These are phyloP conservation scores for Saguinus imperator DNA, from an alignment of 2,113 vertebrate genomes.

Conservation along the genomic window DNA sequence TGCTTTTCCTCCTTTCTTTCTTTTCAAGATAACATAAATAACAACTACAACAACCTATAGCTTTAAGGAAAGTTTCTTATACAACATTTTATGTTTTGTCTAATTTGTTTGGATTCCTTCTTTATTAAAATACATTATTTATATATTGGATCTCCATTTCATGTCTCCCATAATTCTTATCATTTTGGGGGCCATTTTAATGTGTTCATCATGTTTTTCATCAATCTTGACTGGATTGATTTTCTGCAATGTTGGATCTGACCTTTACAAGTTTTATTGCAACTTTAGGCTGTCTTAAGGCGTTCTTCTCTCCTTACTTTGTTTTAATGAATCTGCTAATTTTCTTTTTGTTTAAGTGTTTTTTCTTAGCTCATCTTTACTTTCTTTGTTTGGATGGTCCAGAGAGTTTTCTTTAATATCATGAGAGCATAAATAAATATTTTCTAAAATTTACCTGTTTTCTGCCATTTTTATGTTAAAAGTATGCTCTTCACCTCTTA, in stretches of 20 bases:
- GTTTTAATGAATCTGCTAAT: not conserved
- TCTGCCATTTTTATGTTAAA: not conserved
- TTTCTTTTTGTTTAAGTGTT: not conserved
- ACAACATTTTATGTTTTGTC: not conserved
- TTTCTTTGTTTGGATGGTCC: not conserved
- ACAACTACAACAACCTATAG: not conserved
- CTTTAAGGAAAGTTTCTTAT: not conserved
- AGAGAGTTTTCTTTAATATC: slow-evolving; percentile 30
- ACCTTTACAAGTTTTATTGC: not conserved
- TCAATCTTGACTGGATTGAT: not conserved
- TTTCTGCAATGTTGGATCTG: not conserved
- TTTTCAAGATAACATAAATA: not conserved
- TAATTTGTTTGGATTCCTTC: slow-evolving; percentile 17
- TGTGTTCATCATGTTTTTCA: not conserved
- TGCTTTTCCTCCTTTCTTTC: not conserved
- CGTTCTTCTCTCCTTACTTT: not conserved
- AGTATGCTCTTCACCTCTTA: not conserved
- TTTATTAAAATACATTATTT: slow-evolving; percentile 45
- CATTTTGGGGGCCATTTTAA: not conserved
- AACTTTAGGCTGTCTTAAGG: not conserved
- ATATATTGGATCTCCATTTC: not conserved
- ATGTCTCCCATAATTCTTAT: not conserved
- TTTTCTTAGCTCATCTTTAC: not conserved
- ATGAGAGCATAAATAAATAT: not conserved
- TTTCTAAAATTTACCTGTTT: slow-evolving; percentile 21